Conservation (phyloP, 2,797 vertebrate species). For the Microctenopoma steveboyesi region DNA sequence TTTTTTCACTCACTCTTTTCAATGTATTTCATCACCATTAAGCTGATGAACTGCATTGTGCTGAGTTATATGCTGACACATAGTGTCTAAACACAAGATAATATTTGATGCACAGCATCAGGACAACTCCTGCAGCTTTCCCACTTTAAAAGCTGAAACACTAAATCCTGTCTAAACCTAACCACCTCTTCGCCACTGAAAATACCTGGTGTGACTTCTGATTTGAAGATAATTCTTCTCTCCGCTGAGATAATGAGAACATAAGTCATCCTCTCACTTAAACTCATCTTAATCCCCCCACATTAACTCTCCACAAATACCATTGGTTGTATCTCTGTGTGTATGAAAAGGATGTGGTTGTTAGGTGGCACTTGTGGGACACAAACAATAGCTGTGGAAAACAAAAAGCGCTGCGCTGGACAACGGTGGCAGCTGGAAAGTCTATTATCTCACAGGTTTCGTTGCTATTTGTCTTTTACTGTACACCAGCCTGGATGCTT, state of each 20-base stretch:
- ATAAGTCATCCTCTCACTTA: conserved; percentile 66
- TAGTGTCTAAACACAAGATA: conserved; percentile 56
- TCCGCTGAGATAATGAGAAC: conserved; percentile 59
- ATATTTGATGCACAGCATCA: conserved; percentile 66
- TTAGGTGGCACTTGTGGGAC: conserved; percentile 62
- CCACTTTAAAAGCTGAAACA: conserved; percentile 61
- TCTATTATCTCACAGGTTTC: conserved; percentile 63
- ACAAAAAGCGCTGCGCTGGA: conserved; percentile 32
- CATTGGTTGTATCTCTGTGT: conserved; percentile 68
- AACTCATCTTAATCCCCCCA: conserved; percentile 76
- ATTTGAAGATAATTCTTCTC: conserved; percentile 67
- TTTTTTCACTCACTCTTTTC: conserved; percentile 37
- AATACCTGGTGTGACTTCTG: conserved; percentile 76
- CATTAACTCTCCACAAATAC: conserved; percentile 78
- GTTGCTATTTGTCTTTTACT: conserved; percentile 66
- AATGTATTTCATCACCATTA: conserved; percentile 54
- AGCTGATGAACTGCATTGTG: conserved; percentile 59
- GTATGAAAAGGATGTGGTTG: conserved; percentile 76
- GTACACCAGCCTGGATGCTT: conserved; percentile 38
- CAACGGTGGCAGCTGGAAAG: conserved; percentile 60
- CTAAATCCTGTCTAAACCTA: conserved; percentile 65
- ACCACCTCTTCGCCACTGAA: conserved; percentile 62
- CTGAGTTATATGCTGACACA: conserved; percentile 56
- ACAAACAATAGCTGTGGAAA: conserved; percentile 53
- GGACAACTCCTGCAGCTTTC: conserved; percentile 43